Conservation (phyloP, 92 coral and sea anemone genomes). For the Anthopleura xanthogrammica region DNA sequence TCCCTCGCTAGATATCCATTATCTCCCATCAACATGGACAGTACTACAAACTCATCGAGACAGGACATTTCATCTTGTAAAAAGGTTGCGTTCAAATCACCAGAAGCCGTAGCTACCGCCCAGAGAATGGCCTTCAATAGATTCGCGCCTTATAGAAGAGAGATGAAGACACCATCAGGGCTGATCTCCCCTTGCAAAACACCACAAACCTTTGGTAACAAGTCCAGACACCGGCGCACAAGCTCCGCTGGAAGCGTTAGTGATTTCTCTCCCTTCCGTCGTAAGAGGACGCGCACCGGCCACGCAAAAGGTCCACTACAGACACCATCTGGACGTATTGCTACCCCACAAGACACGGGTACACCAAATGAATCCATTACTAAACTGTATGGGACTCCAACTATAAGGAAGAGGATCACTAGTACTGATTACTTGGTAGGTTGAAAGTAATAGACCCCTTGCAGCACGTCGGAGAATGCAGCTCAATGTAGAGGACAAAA, state of each 20-base stretch:
- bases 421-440: conserved; percentile 45
- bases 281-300: conserved; percentile 46
- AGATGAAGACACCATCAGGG: conserved; percentile 48
- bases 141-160: conserved; percentile 2
- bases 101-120: conserved; percentile 13
- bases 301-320: conserved; percentile 37
- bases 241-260: conserved; percentile 38
- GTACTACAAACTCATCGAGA: not conserved
- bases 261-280: conserved; percentile 45
- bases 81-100: conserved; percentile 36
- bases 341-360: conserved; percentile 27
- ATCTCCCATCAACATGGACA: conserved; percentile 42
- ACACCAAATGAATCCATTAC: conserved; percentile 35
- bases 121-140: conserved; percentile 17
- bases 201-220: conserved; percentile 14
- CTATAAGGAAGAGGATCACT: conserved; percentile 42
- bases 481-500: too few species aligned
- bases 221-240: conserved; percentile 48
- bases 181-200: conserved; percentile 46
- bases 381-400: conserved; percentile 50
- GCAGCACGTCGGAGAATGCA: too few species aligned
- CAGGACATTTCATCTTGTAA: conserved; percentile 13
- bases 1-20: conserved; percentile 41
- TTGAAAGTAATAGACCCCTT: not conserved
- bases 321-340: conserved; percentile 55